phyloP scores from a whole-genome alignment of 35 echinoderm and acorn worm genomes.

The Ptychodera flava region DNA sequence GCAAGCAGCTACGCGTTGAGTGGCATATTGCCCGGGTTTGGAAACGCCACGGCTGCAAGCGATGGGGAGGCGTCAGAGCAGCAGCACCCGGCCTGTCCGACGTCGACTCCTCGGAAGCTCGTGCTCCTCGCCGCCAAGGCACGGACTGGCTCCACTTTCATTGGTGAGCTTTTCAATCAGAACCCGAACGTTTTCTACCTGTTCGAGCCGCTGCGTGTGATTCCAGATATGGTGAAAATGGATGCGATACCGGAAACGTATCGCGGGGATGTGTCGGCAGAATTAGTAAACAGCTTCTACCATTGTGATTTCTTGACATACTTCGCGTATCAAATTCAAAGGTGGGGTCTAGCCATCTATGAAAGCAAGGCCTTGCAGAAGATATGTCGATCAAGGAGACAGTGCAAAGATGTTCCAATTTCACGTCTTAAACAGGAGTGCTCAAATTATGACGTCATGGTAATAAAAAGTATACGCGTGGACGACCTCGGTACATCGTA shows the following conservation, averaged over 20 bases:
- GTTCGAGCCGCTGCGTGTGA: background rate
- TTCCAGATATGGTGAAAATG: background rate
- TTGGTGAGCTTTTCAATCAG: slow-evolving; percentile 35
- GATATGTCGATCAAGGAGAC: background rate
- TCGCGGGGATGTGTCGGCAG: background rate
- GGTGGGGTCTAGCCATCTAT: background rate
- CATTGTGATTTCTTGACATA: background rate
- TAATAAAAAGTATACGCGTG: background rate
- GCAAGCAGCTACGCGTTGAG: too few species aligned
- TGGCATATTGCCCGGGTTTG: too few species aligned
- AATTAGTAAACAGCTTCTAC: background rate
- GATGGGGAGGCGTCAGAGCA: too few species aligned
- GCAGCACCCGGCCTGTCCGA: background rate
- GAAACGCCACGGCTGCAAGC: too few species aligned
- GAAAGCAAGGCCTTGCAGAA: background rate
- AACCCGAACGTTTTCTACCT: slow-evolving; percentile 19
- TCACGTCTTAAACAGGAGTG: background rate
- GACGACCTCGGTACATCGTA: background rate
- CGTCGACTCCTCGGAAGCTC: background rate
- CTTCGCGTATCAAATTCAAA: background rate
- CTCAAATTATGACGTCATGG: background rate
- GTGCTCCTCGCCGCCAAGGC: slow-evolving; percentile 4
- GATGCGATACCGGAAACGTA: background rate
- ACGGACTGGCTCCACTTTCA: slow-evolving; percentile 15
- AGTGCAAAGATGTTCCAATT: background rate